Percentiles rank a stretch among this genome's conserved stretches.
Conservation (phyloP, 1,140 invertebrate genomes). For the Drosophila jambulina region DNA sequence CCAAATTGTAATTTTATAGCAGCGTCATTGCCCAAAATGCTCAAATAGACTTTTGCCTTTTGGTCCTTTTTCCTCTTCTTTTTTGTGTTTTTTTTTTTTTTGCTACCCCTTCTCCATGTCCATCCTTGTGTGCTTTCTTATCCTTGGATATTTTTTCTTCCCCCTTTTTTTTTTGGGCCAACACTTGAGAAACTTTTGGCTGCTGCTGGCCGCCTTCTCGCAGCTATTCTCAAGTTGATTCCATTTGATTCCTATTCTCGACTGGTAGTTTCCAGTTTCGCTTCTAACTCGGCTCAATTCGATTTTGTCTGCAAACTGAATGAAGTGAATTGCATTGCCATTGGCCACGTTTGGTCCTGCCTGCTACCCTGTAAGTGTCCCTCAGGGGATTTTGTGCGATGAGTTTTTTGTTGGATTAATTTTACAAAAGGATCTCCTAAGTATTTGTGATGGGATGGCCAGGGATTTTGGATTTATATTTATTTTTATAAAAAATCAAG, state of each 20-base stretch:
- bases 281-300: constrained; percentile 66
- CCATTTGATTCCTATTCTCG: constrained; percentile 51
- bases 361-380: constrained; percentile 25
- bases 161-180: constrained; percentile 11
- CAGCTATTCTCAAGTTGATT: constrained; percentile 42
- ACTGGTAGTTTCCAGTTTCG: constrained; percentile 55
- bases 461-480: background rate
- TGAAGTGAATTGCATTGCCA: constrained; percentile 70
- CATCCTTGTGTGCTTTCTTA: constrained; percentile 32
- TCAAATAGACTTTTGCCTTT: constrained; percentile 73
- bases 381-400: background rate
- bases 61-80: constrained; percentile 27
- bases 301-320: constrained; percentile 77
- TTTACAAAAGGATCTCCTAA: background rate
- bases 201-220: background rate
- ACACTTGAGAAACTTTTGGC: constrained; percentile 45
- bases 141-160: constrained; percentile 31
- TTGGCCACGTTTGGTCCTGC: constrained; percentile 45
- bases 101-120: constrained; percentile 6
- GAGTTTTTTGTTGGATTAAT: too few species aligned
- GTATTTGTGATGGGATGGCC: background rate
- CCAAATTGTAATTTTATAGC: constrained; percentile 83
- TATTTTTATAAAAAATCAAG: background rate
- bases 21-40: constrained; percentile 79
- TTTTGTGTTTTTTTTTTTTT: constrained; percentile 10